phyloP scores from a whole-genome alignment of 2,113 vertebrate species.

The Hippocampus barbouri region DNA sequence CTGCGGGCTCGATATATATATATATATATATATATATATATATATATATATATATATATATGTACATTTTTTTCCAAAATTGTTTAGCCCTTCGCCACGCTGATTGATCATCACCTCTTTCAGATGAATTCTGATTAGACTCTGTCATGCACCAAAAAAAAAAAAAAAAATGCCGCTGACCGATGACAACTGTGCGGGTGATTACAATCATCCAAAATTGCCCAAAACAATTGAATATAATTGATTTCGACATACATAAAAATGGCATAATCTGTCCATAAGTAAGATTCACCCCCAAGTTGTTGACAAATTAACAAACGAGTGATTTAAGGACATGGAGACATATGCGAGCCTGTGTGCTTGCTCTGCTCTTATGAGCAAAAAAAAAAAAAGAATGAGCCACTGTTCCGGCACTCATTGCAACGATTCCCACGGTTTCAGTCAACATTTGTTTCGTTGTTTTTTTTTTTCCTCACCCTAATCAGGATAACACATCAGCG shows the following conservation, averaged over 20 bases:
- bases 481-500: background rate
- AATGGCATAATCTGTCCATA: background rate
- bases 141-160: too few species aligned
- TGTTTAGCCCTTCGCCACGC: too few species aligned
- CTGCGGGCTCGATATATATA: background rate
- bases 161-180: too few species aligned
- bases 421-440: conserved; percentile 1
- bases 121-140: too few species aligned
- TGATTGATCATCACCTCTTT: too few species aligned
- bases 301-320: background rate
- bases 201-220: too few species aligned
- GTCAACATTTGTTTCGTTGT: background rate
- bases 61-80: background rate
- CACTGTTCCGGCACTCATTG: background rate
- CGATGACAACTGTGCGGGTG: too few species aligned
- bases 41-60: background rate
- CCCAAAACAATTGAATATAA: background rate
- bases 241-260: background rate
- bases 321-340: background rate
- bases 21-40: background rate
- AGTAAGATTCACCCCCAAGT: background rate
- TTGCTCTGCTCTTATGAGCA: background rate
- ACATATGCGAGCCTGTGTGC: background rate
- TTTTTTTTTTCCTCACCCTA: background rate
- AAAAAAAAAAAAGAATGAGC: background rate